Evolutionary conservation across 2,113 vertebrate genomes (phyloP).

Genomic region (Tragulus kanchil): DNA sequence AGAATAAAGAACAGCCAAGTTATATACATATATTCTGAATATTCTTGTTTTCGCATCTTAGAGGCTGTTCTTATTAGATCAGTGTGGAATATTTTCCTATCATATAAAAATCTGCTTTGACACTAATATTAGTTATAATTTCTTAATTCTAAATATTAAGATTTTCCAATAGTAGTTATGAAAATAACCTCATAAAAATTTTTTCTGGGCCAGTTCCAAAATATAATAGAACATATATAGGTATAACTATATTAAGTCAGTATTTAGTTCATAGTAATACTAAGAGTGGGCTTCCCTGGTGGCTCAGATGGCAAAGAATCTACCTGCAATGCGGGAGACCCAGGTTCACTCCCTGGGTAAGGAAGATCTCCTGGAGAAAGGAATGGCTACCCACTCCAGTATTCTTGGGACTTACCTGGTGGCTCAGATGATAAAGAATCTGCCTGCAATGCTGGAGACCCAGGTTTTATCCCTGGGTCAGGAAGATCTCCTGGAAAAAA

Average conservation of each 20-base stretch:
- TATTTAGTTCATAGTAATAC: constrained; percentile 68
- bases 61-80: constrained; percentile 26
- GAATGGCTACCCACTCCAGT: too few species aligned
- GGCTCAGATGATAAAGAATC: background rate
- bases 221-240: constrained; percentile 4
- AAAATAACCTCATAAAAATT: constrained; percentile 41
- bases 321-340: background rate
- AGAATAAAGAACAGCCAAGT: constrained; percentile 34
- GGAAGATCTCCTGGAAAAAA: background rate
- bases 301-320: background rate
- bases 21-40: background rate
- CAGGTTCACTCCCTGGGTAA: background rate
- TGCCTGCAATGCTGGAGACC: background rate
- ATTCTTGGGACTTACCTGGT: background rate
- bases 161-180: background rate
- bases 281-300: background rate
- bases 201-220: constrained; percentile 36
- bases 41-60: constrained; percentile 36
- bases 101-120: constrained; percentile 7
- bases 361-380: background rate
- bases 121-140: constrained; percentile 15
- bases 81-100: background rate
- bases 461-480: background rate
- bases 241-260: constrained; percentile 59
- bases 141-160: constrained; percentile 49